A percentile compares a stretch with the other conserved stretches of the same genome.
These are phyloP conservation scores for Micoletzkya japonica DNA, from an alignment of 2,888 invertebrate genomes.

Conservation along the genomic window DNA sequence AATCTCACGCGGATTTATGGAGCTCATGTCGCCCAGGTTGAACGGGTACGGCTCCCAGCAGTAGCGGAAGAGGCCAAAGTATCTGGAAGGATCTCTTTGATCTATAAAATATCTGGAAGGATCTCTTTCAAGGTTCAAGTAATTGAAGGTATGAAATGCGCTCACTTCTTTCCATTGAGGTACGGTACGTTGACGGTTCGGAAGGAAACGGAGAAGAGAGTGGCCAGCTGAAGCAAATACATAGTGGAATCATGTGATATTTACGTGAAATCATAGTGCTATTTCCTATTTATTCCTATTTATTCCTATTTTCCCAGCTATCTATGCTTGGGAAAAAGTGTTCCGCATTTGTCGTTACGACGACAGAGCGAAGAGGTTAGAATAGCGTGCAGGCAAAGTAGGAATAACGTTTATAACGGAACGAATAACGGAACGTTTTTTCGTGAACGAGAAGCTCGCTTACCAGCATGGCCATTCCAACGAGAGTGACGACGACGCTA, in stretches of 20 bases:
- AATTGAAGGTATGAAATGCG: not conserved
- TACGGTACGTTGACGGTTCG: slow-evolving; percentile 28
- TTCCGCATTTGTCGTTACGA: too few species aligned
- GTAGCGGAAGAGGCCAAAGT: slow-evolving; percentile 46
- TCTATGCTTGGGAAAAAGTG: too few species aligned
- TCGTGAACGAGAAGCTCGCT: too few species aligned
- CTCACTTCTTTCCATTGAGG: slow-evolving; percentile 25
- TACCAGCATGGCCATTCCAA: too few species aligned
- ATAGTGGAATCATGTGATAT: not conserved
- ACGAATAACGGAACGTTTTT: too few species aligned
- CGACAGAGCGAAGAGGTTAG: too few species aligned
- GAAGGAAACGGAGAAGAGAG: slow-evolving; percentile 27
- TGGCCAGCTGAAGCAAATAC: slow-evolving; percentile 4
- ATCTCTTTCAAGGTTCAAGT: not conserved
- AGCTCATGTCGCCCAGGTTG: not conserved
- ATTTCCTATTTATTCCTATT: too few species aligned
- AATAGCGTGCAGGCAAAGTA: too few species aligned
- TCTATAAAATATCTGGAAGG: not conserved
- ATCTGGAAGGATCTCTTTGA: slow-evolving; percentile 21
- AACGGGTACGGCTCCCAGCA: slow-evolving; percentile 39
- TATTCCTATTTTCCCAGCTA: too few species aligned
- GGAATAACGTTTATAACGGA: too few species aligned
- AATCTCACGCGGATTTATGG: slow-evolving; percentile 4
- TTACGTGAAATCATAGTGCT: too few species aligned
- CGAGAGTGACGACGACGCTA: slow-evolving; percentile 4